Evolutionary conservation across 2,888 invertebrate genomes (phyloP).

Genomic region (Dryococelus australis): DNA sequence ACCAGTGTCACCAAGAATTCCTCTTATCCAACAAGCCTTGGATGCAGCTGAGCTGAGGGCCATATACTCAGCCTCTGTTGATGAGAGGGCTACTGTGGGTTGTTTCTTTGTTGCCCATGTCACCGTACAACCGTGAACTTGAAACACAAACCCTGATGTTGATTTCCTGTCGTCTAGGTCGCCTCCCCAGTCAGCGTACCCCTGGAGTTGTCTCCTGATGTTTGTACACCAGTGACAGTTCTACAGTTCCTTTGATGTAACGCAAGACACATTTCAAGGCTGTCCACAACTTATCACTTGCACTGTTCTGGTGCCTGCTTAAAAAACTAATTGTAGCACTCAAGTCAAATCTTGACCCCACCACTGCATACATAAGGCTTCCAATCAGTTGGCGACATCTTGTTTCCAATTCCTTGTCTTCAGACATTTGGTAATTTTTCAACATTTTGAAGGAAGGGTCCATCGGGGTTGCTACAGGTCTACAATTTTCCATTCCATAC

Average conservation of each 20-base stretch:
- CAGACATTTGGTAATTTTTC: too few species aligned
- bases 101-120: neutral
- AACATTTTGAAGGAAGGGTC: constrained; percentile 1
- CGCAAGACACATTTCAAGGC: neutral
- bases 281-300: neutral
- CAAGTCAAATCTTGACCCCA: neutral
- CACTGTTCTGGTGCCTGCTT: neutral
- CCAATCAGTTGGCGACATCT: neutral
- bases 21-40: neutral
- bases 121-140: neutral
- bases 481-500: neutral
- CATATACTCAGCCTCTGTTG: too few species aligned
- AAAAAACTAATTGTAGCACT: neutral
- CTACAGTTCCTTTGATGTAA: neutral
- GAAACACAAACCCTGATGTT: neutral
- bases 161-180: neutral
- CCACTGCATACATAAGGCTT: neutral
- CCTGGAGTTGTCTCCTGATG: neutral
- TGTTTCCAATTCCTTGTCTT: neutral
- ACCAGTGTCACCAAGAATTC: neutral
- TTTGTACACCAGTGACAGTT: neutral
- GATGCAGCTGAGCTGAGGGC: neutral
- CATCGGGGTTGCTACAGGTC: neutral
- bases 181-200: neutral
- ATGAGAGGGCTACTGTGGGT: neutral